Percentiles rank a stretch among this genome's conserved stretches.
These are phyloP conservation scores for Microtus oregoni DNA, from an alignment of 2,113 vertebrate species.

Conservation along the genomic window DNA sequence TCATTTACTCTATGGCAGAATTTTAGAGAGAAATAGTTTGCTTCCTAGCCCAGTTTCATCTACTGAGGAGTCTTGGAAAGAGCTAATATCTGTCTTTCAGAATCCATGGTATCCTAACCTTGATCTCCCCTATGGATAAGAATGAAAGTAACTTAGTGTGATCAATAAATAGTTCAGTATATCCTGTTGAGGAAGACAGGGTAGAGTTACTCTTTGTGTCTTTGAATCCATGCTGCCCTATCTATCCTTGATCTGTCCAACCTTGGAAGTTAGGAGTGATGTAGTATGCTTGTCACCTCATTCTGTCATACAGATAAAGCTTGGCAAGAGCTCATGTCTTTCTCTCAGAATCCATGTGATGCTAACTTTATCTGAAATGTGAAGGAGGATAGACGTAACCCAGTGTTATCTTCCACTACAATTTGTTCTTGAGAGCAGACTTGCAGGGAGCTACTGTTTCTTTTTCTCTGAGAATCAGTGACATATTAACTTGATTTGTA, in stretches of 20 bases:
- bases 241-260: neutral
- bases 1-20: too few relatives aligned
- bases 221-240: neutral
- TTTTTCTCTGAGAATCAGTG: neutral
- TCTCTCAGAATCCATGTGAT: too few relatives aligned
- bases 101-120: neutral
- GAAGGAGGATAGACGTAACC: too few relatives aligned
- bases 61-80: neutral
- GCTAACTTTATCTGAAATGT: too few relatives aligned
- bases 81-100: neutral
- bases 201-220: neutral
- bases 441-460: neutral
- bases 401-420: too few relatives aligned
- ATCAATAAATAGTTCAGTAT: neutral
- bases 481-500: neutral
- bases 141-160: neutral
- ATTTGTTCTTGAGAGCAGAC: neutral
- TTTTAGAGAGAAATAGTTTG: neutral
- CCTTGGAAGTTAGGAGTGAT: neutral
- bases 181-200: neutral
- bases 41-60: neutral
- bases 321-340: too few relatives aligned
- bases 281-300: neutral
- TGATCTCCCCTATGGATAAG: neutral
- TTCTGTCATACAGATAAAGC: too few relatives aligned